Evolutionary conservation across 2,797 vertebrate genomes (phyloP).

Genomic region (Cuculus canorus): DNA sequence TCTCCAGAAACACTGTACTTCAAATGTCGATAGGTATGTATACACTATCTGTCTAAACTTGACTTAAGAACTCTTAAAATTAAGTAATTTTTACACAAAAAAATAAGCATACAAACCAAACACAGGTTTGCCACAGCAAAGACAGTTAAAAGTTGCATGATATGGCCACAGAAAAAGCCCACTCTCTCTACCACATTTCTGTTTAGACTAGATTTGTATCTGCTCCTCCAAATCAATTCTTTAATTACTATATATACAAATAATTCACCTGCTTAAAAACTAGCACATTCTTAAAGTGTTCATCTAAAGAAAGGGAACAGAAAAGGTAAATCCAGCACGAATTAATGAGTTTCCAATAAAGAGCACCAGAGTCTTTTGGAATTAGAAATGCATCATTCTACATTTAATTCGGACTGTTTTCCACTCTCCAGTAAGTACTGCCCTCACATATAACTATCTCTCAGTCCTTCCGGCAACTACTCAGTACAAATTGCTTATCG

Average conservation of each 20-base stretch:
- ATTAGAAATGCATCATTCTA: background rate
- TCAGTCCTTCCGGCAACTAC: background rate
- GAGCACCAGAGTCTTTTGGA: background rate
- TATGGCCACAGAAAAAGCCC: background rate
- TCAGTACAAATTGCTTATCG: background rate
- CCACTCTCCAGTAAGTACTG: background rate
- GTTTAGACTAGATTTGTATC: background rate
- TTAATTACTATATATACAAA: conserved; percentile 19
- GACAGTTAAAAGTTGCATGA: background rate
- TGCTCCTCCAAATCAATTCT: background rate
- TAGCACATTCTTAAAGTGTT: background rate
- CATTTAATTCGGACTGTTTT: background rate
- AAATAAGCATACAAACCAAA: background rate
- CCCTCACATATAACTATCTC: background rate
- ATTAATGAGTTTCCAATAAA: conserved; percentile 16
- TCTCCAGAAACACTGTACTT: background rate
- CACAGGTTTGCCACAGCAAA: background rate
- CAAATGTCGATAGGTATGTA: background rate
- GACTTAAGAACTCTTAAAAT: background rate
- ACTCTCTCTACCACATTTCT: background rate
- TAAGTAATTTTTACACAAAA: background rate
- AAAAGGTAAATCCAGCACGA: background rate
- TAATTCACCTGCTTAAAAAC: background rate
- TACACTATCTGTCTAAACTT: background rate
- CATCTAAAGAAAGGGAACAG: background rate